Percentiles rank a stretch among this genome's conserved stretches.
These are phyloP conservation scores for Siphamia tubifer DNA, from an alignment of 2,113 vertebrate species.

Conservation along the genomic window DNA sequence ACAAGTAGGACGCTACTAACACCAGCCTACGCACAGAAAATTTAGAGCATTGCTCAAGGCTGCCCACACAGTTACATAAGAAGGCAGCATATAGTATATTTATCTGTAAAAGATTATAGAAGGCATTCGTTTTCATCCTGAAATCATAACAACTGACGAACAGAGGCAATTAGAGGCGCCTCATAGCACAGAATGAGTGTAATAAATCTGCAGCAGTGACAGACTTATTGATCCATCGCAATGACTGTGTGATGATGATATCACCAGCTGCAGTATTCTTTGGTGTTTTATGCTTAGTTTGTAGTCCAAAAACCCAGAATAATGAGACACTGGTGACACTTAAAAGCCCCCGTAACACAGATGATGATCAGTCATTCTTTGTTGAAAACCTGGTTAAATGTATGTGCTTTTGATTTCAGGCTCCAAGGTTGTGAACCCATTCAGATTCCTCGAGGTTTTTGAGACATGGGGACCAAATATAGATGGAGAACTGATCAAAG, in stretches of 20 bases:
- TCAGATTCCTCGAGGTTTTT: slow-evolving; percentile 79
- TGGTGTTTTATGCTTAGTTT: not conserved
- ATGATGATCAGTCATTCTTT: too few species aligned
- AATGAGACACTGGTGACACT: not conserved
- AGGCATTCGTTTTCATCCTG: not conserved
- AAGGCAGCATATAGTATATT: not conserved
- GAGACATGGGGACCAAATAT: slow-evolving; percentile 79
- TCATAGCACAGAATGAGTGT: slow-evolving; percentile 2
- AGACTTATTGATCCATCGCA: slow-evolving; percentile 31
- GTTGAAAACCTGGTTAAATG: too few species aligned
- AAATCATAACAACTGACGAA: not conserved
- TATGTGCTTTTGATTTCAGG: slow-evolving; percentile 51
- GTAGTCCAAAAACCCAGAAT: not conserved
- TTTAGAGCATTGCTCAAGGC: slow-evolving; percentile 28
- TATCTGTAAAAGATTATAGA: slow-evolving; percentile 25
- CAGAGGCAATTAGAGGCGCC: slow-evolving; percentile 4
- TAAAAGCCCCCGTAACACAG: not conserved
- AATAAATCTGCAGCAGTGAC: slow-evolving; percentile 4
- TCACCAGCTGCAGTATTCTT: not conserved
- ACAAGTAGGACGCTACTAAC: slow-evolving; percentile 64
- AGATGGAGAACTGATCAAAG: slow-evolving; percentile 75
- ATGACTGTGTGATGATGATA: slow-evolving; percentile 10
- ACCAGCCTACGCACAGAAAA: not conserved
- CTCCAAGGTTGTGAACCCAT: slow-evolving; percentile 77
- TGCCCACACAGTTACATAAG: slow-evolving; percentile 52